A percentile compares a stretch with the other conserved stretches of the same genome.
These are phyloP conservation scores for Halictus ligatus DNA, from an alignment of 2,888 invertebrate genomes.

Conservation along the genomic window DNA sequence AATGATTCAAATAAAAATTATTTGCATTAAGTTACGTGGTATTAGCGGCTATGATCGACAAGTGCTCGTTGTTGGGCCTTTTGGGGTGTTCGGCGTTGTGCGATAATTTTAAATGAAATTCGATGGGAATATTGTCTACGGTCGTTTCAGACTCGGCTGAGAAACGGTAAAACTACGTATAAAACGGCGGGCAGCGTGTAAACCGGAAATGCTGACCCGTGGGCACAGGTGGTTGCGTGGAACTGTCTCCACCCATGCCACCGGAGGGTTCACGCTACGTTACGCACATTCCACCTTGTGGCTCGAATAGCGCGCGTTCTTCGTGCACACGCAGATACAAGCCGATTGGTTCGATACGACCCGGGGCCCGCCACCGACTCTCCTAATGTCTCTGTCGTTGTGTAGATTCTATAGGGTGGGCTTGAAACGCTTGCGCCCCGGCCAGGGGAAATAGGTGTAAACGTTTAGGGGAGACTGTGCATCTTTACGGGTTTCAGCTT, in stretches of 20 bases:
- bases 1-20: too few relatives aligned
- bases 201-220: slow-evolving; percentile 53
- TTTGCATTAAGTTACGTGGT: too few relatives aligned
- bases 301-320: slow-evolving; percentile 51
- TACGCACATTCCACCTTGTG: slow-evolving; percentile 65
- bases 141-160: neutral
- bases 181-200: slow-evolving; percentile 36
- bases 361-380: neutral
- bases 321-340: slow-evolving; percentile 25
- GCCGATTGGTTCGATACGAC: neutral
- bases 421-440: neutral
- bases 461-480: neutral
- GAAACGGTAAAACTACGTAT: slow-evolving; percentile 31
- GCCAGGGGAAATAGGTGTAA: neutral
- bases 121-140: neutral
- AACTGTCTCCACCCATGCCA: slow-evolving; percentile 53
- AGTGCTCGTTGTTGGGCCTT: too few relatives aligned
- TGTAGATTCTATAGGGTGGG: neutral
- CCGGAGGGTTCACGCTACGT: slow-evolving; percentile 61
- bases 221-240: slow-evolving; percentile 50
- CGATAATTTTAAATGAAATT: neutral
- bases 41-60: too few relatives aligned
- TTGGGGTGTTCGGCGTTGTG: neutral
- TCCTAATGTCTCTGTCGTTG: slow-evolving; percentile 1
- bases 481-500: neutral